Evolutionary conservation across 1,140 invertebrate genomes (phyloP).

Genomic region (Episyrphus balteatus): DNA sequence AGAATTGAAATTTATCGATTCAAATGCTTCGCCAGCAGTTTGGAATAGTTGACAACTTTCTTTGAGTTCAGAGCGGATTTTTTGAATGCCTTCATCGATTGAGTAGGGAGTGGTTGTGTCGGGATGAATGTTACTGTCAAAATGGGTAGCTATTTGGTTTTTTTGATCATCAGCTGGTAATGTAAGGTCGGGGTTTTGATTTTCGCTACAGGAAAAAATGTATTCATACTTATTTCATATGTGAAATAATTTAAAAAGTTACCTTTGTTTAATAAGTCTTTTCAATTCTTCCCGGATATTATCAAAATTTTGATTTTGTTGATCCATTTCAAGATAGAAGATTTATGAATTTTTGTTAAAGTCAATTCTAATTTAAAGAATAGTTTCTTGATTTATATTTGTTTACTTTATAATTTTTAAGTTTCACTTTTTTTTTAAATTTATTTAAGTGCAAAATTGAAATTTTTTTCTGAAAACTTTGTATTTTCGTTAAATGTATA

Average conservation of each 20-base stretch:
- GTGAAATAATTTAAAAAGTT: not conserved
- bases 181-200: conserved; percentile 17
- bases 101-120: conserved; percentile 8
- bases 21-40: conserved; percentile 22
- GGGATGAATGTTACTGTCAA: conserved; percentile 9
- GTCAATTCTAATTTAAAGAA: no score
- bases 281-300: not conserved
- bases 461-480: no score
- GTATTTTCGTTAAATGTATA: no score
- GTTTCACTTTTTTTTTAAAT: no score
- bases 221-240: no score
- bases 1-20: conserved; percentile 18
- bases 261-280: not conserved
- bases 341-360: not conserved
- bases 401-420: no score
- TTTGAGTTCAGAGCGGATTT: conserved; percentile 22
- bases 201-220: conserved; percentile 4
- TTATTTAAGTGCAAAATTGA: no score
- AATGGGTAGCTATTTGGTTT: conserved; percentile 17
- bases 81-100: conserved; percentile 21
- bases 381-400: no score
- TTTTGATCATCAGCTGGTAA: conserved; percentile 20
- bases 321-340: not conserved
- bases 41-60: conserved; percentile 28
- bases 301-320: not conserved